Base-by-base conservation (phyloP, 1,140 invertebrate species). In the Rhagoletis pomonella region DNA sequence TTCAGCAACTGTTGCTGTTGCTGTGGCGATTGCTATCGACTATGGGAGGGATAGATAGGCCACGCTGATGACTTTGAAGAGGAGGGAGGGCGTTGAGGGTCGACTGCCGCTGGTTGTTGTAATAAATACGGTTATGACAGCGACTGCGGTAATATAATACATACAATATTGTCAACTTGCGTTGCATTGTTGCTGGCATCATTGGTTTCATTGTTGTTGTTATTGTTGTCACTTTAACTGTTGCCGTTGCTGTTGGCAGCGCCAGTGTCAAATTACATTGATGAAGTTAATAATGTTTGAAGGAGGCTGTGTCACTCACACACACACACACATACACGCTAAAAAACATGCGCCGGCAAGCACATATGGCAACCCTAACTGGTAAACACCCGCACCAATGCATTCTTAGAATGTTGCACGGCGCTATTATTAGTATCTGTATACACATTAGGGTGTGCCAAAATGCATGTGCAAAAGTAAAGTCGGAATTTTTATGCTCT, bases 201-300 rank as follows among this genome's bases (percentile, higher is more conserved):
- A 42, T 67, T 73, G 86, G 47, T 50, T 39, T 44, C 85, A 62
- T 67, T 86, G 88, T 44, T 87, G 67, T 67, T 86, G 88, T 87
- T 65, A 50, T 14, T 87, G 44, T 59, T 85, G 50, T 5, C 58
- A 55, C 55, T 85, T n/a, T 85, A 29, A 10, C 47, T 85, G 50
- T 5, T 67, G 81, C 55, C 59, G 50, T 85, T 59, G 29, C 47
- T 85, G 50, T 59, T 60, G 58, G 55, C 42, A 47, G 55, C 55
- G n/a, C 10, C 12, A 50, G 77, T 87, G 64, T 77, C 50, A 87
- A 85, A 86, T 89, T 86, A 86, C 88, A 85, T 86, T 87, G 69
- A 87, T 86, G 87, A 86, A 88, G 77, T 65, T 47, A 85, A 64
- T 85, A 85, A 81, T 81, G 47, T 81, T 81, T 81, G 73, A 81